Evolutionary conservation across 2,888 invertebrate species (phyloP).

Genomic region (Ellobium chinense): DNA sequence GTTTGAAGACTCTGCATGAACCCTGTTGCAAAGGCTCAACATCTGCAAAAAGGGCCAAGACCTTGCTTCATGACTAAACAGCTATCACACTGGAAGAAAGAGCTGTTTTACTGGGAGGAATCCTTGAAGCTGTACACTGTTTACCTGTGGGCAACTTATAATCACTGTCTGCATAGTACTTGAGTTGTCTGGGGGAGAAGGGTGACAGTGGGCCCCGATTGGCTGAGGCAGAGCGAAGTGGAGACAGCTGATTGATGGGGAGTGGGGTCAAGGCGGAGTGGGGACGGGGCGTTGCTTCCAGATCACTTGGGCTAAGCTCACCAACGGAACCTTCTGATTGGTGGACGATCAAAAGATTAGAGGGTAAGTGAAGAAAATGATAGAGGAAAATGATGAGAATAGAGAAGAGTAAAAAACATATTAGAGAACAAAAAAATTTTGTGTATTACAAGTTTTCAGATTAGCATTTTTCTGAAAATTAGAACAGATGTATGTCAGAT

Average conservation of each 20-base stretch:
- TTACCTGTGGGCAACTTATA: conserved; percentile 17
- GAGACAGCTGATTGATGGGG: background rate
- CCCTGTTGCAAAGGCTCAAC: too few relatives aligned
- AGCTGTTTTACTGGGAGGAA: too few relatives aligned
- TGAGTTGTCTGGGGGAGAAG: conserved; percentile 24
- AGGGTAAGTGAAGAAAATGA: background rate
- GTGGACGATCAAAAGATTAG: background rate
- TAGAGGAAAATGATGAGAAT: background rate
- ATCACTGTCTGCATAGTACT: conserved; percentile 20
- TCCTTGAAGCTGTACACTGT: too few relatives aligned
- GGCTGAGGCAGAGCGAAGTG: background rate
- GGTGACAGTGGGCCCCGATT: background rate
- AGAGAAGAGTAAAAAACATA: background rate
- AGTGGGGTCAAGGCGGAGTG: background rate
- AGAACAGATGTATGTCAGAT: too few relatives aligned
- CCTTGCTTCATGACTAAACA: too few relatives aligned
- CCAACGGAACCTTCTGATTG: background rate
- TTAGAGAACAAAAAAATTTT: too few relatives aligned
- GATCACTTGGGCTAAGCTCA: background rate
- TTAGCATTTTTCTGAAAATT: too few relatives aligned
- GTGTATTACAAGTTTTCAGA: too few relatives aligned
- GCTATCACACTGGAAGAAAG: too few relatives aligned
- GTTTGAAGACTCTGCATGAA: too few relatives aligned
- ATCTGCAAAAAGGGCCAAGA: too few relatives aligned
- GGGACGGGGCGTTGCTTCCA: background rate